Evolutionary conservation across 2,797 vertebrate genomes (phyloP), one percentile per base, ranked within the genome.

Genomic region (Fundulus diaphanus): DNA sequence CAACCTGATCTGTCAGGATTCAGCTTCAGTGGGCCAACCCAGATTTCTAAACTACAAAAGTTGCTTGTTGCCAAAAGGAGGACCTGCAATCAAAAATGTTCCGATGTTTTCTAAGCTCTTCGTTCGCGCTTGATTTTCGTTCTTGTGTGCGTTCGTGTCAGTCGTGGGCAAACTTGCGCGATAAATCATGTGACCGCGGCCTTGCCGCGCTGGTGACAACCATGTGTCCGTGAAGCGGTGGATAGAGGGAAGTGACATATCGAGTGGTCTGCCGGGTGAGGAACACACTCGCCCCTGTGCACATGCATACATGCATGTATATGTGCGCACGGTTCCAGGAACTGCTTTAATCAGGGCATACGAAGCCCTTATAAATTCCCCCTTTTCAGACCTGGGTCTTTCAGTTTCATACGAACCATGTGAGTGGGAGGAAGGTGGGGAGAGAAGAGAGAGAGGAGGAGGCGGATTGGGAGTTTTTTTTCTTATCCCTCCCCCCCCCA

Each of bases 361-460:
- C 89, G 73, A 92, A n/a, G 85, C 88, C 92, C 86, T 85, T 89
- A 90, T 89, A 91, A 94, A 94, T 93, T 94, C 90, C 94, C 94
- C 94, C 93, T 88, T 86, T 92, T 92, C 81, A 86, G 79, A 92
- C 86, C 72, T 66, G 76, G 90, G 86, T 90, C 88, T 95, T 93
- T 94, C 93, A 94, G 90, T 94, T 94, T 94, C 92, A 86, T 80
- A 49, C 68, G 67, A 89, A 87, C 74, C 11, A 37, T 76, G 44
- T 54, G 77, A 87, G 90, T 88, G 84, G 87, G 90, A 85, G 91
- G 85, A 73, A 73, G 81, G 80, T 82, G 82, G 87, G 82, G 87
- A 72, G 63, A 56, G 78, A 70, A 78, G 74, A 79, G 76, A 75
- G 71, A 82, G 73, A 1, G 51, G 76, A 74, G 84, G 89, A 84